Evolutionary conservation across 2,113 vertebrate genomes (phyloP).

Genomic region (Stigmatopora argus): DNA sequence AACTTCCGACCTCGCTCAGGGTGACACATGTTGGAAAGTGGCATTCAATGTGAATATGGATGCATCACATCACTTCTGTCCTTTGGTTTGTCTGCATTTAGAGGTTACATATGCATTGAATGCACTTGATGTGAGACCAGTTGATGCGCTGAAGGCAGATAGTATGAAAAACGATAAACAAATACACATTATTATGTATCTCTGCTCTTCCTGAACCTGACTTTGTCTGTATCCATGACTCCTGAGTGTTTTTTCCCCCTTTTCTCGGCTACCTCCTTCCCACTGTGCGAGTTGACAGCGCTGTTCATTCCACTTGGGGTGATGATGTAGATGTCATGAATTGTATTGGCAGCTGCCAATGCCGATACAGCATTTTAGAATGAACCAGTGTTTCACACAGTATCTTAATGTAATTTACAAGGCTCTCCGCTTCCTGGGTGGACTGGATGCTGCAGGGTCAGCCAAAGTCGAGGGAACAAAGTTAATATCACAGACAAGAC

Average conservation of each 20-base stretch:
- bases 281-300: slow-evolving; percentile 57
- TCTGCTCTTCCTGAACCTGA: slow-evolving; percentile 31
- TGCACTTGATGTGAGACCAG: neutral
- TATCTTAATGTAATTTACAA: slow-evolving; percentile 72
- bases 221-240: slow-evolving; percentile 29
- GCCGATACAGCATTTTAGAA: slow-evolving; percentile 69
- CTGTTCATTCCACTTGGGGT: slow-evolving; percentile 67
- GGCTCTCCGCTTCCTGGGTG: slow-evolving; percentile 56
- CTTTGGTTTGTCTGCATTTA: slow-evolving; percentile 14
- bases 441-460: slow-evolving; percentile 51
- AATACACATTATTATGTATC: slow-evolving; percentile 13
- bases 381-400: slow-evolving; percentile 73
- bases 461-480: slow-evolving; percentile 61
- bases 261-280: slow-evolving; percentile 38
- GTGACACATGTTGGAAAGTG: slow-evolving; percentile 53
- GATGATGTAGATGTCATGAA: slow-evolving; percentile 69
- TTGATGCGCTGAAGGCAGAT: slow-evolving; percentile 11
- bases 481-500: slow-evolving; percentile 41
- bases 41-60: slow-evolving; percentile 40
- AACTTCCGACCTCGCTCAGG: slow-evolving; percentile 43
- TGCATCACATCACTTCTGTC: slow-evolving; percentile 10
- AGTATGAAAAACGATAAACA: neutral
- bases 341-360: slow-evolving; percentile 81
- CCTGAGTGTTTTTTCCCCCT: slow-evolving; percentile 11
- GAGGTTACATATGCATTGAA: neutral